phyloP scores from a whole-genome alignment of 2,113 vertebrate species.

The Lepisosteus osseus region DNA sequence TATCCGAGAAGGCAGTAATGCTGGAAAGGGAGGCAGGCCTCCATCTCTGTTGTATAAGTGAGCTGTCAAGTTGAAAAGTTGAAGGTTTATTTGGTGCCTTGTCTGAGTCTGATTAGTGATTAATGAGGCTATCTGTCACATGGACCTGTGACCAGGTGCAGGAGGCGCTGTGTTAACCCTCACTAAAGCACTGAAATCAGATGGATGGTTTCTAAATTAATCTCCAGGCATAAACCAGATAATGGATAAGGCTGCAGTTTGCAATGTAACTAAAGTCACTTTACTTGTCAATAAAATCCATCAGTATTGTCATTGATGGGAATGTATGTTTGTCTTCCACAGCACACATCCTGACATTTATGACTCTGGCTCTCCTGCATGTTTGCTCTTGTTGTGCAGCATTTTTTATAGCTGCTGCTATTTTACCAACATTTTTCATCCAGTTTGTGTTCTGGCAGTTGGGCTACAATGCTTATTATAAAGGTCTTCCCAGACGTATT shows the following conservation, averaged over 20 bases:
- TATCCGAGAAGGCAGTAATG: too few relatives aligned
- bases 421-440: too few relatives aligned
- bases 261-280: conserved; percentile 43
- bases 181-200: conserved; percentile 60
- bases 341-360: too few relatives aligned
- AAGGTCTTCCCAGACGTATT: too few relatives aligned
- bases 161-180: conserved; percentile 49
- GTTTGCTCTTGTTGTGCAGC: too few relatives aligned
- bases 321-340: too few relatives aligned
- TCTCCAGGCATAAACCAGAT: conserved; percentile 51
- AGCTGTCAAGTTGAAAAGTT: conserved; percentile 50
- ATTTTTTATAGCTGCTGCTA: too few relatives aligned
- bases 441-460: too few relatives aligned
- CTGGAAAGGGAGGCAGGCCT: not conserved
- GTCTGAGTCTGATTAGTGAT: conserved; percentile 50
- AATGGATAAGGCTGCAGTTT: conserved; percentile 48
- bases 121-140: conserved; percentile 60
- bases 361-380: too few relatives aligned
- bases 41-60: conserved; percentile 33
- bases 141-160: conserved; percentile 61
- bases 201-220: conserved; percentile 66
- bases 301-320: too few relatives aligned
- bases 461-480: too few relatives aligned
- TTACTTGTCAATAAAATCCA: not conserved
- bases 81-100: conserved; percentile 55